phyloP scores from a whole-genome alignment of 2,797 vertebrate genomes.

The Eleutherodactylus coqui region DNA sequence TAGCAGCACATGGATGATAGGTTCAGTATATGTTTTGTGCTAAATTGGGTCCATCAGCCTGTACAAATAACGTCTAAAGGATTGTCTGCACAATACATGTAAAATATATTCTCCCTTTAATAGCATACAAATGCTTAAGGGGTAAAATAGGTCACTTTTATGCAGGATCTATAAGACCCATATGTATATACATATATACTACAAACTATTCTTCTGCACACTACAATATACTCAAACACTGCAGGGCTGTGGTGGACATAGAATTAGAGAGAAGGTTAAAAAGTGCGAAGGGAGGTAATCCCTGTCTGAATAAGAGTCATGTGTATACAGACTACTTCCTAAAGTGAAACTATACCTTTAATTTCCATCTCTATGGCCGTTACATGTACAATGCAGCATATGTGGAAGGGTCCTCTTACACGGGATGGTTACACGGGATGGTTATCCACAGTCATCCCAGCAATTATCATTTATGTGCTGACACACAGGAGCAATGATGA shows the following conservation, averaged over 20 bases:
- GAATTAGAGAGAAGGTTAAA: too few relatives aligned
- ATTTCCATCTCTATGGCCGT: not conserved
- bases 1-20: too few relatives aligned
- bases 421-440: too few relatives aligned
- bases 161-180: constrained; percentile 60
- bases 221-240: not conserved
- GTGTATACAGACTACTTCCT: not conserved
- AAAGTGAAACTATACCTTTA: constrained; percentile 7
- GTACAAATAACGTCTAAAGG: not conserved
- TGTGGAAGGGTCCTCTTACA: too few relatives aligned
- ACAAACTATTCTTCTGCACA: constrained; percentile 9
- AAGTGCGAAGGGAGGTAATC: not conserved
- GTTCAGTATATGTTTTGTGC: not conserved
- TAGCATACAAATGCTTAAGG: constrained; percentile 1
- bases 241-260: not conserved
- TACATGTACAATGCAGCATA: not conserved
- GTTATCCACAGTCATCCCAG: too few relatives aligned
- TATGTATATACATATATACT: constrained; percentile 53
- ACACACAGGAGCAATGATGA: too few relatives aligned
- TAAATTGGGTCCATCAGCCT: too few relatives aligned
- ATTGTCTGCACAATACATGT: constrained; percentile 29
- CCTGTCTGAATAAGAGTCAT: not conserved
- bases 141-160: constrained; percentile 30
- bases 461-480: too few relatives aligned
- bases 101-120: constrained; percentile 48